Conservation (phyloP, 1,140 invertebrate species). For the Saccostrea glomerata region DNA sequence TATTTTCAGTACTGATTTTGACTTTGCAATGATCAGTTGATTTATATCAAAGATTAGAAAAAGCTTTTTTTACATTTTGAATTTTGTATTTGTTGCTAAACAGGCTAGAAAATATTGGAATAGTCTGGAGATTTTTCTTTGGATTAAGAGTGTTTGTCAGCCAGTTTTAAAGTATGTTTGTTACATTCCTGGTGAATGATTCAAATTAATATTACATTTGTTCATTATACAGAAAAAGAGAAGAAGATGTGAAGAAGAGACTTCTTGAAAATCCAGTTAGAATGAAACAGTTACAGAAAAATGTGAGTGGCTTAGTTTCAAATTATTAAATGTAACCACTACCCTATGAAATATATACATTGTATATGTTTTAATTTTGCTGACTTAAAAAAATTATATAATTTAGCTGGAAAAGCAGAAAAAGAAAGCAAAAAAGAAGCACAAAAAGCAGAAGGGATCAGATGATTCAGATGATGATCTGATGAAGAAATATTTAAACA, state of each 20-base stretch:
- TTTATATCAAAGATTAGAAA: too few relatives aligned
- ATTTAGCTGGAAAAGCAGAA: conserved; percentile 63
- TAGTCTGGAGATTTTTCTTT: too few relatives aligned
- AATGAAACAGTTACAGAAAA: conserved; percentile 88
- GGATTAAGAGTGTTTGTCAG: too few relatives aligned
- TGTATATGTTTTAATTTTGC: neutral
- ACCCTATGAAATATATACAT: neutral
- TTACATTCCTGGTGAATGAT: too few relatives aligned
- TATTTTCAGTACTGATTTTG: conserved; percentile 40
- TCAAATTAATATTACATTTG: neutral
- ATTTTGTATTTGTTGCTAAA: too few relatives aligned
- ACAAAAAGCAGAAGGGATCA: conserved; percentile 51
- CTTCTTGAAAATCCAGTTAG: conserved; percentile 94
- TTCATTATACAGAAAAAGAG: conserved; percentile 83
- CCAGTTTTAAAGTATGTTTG: too few relatives aligned
- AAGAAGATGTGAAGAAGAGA: conserved; percentile 89
- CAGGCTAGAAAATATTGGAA: too few relatives aligned
- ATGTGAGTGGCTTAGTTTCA: conserved; percentile 81
- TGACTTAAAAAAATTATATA: neutral
- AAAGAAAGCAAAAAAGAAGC: conserved; percentile 52
- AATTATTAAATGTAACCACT: neutral
- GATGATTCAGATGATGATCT: conserved; percentile 66
- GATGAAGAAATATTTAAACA: conserved; percentile 69
- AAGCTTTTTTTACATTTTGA: too few relatives aligned
- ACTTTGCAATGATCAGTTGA: neutral